Conservation (phyloP, 2,797 vertebrate species). For the Ctenochaetus hawaiiensis region DNA sequence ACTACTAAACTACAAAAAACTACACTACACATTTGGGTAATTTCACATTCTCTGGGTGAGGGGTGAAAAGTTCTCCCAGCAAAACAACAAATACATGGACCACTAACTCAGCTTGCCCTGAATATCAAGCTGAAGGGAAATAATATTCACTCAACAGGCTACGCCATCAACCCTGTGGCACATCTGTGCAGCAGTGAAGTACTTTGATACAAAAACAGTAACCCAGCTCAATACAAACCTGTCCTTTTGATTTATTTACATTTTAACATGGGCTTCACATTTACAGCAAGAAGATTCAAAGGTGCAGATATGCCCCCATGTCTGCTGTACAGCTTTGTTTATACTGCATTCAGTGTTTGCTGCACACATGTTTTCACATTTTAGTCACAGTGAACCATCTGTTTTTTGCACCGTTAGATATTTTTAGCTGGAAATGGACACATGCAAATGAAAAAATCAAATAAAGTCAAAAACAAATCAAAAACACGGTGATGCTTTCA, state of each 20-base stretch:
- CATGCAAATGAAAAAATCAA: not conserved
- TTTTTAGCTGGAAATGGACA: not conserved
- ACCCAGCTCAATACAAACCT: constrained; percentile 5
- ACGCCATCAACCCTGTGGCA: constrained; percentile 14
- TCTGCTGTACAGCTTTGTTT: constrained; percentile 1
- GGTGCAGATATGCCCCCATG: not conserved
- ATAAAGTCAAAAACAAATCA: not conserved
- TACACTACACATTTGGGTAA: not conserved
- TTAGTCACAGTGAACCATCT: not conserved
- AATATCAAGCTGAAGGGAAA: constrained; percentile 26
- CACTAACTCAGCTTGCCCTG: constrained; percentile 30
- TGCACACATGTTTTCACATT: constrained; percentile 4
- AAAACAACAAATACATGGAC: constrained; percentile 11
- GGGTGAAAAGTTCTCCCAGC: constrained; percentile 21
- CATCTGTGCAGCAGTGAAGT: constrained; percentile 19
- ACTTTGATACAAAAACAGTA: constrained; percentile 29
- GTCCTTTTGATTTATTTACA: constrained; percentile 19
- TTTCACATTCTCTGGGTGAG: constrained; percentile 7
- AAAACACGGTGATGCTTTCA: not conserved
- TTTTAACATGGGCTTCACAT: constrained; percentile 18
- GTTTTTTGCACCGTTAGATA: not conserved
- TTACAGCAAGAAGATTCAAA: constrained; percentile 4
- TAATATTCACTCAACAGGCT: constrained; percentile 19
- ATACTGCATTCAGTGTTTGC: not conserved
- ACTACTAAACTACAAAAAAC: not conserved